These are phyloP conservation scores for Allacma fusca DNA, from an alignment of 2,888 invertebrate genomes.

Conservation along the genomic window DNA sequence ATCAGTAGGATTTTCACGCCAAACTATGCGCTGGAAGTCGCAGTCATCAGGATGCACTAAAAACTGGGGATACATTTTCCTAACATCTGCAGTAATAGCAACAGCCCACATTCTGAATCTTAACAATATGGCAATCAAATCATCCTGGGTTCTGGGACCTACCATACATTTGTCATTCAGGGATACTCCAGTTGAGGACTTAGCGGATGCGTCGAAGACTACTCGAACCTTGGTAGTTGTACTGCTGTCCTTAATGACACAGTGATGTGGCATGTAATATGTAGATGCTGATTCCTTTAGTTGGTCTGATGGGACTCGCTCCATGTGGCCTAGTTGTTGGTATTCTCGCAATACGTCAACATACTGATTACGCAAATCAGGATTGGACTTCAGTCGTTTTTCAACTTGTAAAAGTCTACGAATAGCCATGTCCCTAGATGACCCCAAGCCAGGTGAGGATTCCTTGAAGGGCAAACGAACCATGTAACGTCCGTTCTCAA, in stretches of 20 bases:
- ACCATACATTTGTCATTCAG: constrained; percentile 61
- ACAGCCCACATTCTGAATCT: constrained; percentile 61
- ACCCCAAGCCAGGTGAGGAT: background rate
- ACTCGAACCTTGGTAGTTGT: constrained; percentile 62
- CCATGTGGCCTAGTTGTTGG: too few species aligned
- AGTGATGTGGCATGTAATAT: constrained; percentile 62
- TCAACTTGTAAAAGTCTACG: background rate
- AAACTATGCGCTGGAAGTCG: constrained; percentile 63
- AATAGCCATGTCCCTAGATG: background rate
- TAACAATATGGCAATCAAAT: constrained; percentile 57
- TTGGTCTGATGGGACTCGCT: too few species aligned
- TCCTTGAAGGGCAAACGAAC: background rate
- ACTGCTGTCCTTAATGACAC: constrained; percentile 59
- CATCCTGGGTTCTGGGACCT: constrained; percentile 61
- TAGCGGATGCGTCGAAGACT: constrained; percentile 62
- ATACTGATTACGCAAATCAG: background rate
- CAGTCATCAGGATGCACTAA: constrained; percentile 57
- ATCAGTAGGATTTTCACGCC: constrained; percentile 60
- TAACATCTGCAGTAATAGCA: constrained; percentile 63
- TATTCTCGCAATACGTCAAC: too few species aligned
- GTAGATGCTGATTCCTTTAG: too few species aligned
- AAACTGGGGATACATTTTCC: constrained; percentile 63
- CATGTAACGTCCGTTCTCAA: background rate
- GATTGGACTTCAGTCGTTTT: background rate
- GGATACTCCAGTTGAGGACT: constrained; percentile 55